phyloP scores from a whole-genome alignment of 2,113 vertebrate genomes.

The Zapornia atra region DNA sequence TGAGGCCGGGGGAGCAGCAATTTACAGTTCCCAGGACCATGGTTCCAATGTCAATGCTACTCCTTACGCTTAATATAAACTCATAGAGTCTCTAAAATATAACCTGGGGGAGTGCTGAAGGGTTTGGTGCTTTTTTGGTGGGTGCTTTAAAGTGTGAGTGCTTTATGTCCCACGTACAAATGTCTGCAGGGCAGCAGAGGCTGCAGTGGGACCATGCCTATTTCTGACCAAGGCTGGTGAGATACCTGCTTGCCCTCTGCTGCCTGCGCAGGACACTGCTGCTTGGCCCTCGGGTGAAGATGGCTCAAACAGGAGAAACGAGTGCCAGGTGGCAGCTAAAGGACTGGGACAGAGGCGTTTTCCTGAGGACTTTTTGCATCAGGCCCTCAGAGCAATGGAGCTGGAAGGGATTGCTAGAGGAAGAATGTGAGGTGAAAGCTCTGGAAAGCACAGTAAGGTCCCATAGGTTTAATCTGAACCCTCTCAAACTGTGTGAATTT shows the following conservation, averaged over 20 bases:
- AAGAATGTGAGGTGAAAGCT: slow-evolving; percentile 1
- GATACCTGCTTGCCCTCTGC: neutral
- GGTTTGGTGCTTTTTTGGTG: neutral
- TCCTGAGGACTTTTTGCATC: neutral
- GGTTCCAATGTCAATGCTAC: neutral
- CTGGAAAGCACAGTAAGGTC: slow-evolving; percentile 13
- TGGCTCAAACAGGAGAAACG: neutral
- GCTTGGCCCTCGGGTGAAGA: neutral
- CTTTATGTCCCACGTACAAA: neutral
- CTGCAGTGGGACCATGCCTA: neutral
- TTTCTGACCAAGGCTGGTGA: fast-evolving
- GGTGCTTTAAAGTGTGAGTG: neutral
- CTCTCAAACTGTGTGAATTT: neutral
- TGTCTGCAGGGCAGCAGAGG: neutral
- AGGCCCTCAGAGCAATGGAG: neutral
- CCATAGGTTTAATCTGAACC: slow-evolving; percentile 2
- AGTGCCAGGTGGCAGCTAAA: neutral
- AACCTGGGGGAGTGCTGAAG: neutral
- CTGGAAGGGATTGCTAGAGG: neutral
- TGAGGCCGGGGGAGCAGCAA: neutral
- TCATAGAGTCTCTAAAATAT: neutral
- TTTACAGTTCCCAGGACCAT: fast-evolving
- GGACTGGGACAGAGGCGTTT: neutral
- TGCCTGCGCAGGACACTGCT: neutral
- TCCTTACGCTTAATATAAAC: neutral